A percentile compares a stretch with the other conserved stretches of the same genome.
Conservation (phyloP, 2,888 invertebrate species). For the Strigamia maritima region DNA sequence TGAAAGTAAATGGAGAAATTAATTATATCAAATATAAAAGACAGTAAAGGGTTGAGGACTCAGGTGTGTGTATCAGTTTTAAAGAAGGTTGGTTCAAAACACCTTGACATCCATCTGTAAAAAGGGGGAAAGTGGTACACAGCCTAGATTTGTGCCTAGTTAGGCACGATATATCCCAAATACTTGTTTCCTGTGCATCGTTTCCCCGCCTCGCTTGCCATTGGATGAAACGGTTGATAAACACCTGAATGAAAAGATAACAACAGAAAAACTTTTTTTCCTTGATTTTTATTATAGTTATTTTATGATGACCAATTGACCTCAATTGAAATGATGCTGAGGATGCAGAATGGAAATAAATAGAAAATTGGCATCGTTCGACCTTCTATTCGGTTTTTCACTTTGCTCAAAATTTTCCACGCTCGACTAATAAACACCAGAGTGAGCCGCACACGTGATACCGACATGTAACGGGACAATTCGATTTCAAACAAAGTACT, state of each 20-base stretch:
- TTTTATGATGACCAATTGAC: conserved; percentile 7
- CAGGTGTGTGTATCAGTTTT: conserved; percentile 19
- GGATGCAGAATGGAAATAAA: conserved; percentile 16
- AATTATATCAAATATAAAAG: neutral
- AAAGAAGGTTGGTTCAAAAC: neutral
- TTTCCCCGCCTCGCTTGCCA: conserved; percentile 3
- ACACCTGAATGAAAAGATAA: conserved; percentile 23
- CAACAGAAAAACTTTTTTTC: neutral
- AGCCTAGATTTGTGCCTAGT: conserved; percentile 19
- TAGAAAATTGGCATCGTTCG: neutral
- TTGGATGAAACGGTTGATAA: conserved; percentile 12
- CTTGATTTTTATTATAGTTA: conserved; percentile 2
- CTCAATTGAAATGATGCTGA: conserved; percentile 19
- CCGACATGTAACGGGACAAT: neutral
- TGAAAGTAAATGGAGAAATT: neutral
- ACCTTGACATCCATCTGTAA: conserved; percentile 20
- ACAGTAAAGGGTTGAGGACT: conserved; percentile 7
- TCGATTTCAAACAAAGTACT: neutral
- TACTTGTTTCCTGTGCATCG: conserved; percentile 16
- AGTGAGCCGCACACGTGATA: neutral
- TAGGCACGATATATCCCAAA: conserved; percentile 20
- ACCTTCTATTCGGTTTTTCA: neutral
- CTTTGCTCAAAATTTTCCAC: conserved; percentile 9
- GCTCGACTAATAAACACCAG: neutral
- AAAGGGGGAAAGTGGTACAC: conserved; percentile 9